Conservation (phyloP, 2,113 vertebrate genomes). For the Pyxicephalus adspersus region DNA sequence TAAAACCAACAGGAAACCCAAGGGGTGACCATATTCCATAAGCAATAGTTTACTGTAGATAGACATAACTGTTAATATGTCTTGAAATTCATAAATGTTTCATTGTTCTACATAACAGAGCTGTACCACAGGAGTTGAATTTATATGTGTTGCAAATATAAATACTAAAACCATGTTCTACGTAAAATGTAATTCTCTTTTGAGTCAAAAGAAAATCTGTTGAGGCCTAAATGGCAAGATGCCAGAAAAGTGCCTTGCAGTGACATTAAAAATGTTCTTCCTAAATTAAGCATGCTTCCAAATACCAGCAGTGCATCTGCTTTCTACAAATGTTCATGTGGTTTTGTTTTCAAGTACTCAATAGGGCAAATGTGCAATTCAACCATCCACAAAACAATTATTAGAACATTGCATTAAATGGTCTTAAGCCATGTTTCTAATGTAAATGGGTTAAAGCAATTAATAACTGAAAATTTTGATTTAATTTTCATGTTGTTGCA, state of each 20-base stretch:
- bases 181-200: too few relatives aligned
- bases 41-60: too few relatives aligned
- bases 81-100: too few relatives aligned
- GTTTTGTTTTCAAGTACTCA: conserved; percentile 15
- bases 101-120: too few relatives aligned
- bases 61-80: too few relatives aligned
- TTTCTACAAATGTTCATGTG: conserved; percentile 31
- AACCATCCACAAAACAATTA: conserved; percentile 30
- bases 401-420: not conserved
- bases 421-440: not conserved
- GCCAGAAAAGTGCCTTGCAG: not conserved
- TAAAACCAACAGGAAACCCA: too few relatives aligned
- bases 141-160: too few relatives aligned
- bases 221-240: conserved; percentile 7
- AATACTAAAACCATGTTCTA: too few relatives aligned
- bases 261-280: conserved; percentile 26
- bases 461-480: conserved; percentile 26
- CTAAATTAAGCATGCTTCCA: conserved; percentile 11
- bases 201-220: too few relatives aligned
- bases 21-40: too few relatives aligned
- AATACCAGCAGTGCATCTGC: conserved; percentile 25
- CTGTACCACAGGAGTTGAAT: too few relatives aligned
- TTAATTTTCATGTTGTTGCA: not conserved
- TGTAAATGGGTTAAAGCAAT: conserved; percentile 24
- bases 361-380: conserved; percentile 15